Percentiles rank a stretch among this genome's conserved stretches.
Conservation (phyloP, 2,797 vertebrate genomes). For the Hybognathus amarus region DNA sequence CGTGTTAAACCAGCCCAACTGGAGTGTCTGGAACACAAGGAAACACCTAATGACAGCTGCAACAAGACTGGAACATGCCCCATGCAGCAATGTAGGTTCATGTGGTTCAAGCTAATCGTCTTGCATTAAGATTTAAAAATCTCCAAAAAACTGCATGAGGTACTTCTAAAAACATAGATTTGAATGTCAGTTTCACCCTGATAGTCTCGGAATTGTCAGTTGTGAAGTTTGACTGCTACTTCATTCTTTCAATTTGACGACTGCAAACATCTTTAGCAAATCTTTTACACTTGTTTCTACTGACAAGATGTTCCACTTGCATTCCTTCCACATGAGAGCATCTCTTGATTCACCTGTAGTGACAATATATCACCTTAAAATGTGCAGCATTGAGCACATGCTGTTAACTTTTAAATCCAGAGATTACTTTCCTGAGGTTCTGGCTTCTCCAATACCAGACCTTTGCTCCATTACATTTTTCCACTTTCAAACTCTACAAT, state of each 20-base stretch:
- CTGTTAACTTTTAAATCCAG: not conserved
- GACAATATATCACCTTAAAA: constrained; percentile 13
- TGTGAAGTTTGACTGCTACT: not conserved
- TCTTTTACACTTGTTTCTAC: not conserved
- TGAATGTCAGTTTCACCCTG: not conserved
- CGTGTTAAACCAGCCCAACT: constrained; percentile 1
- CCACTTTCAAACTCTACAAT: constrained; percentile 15
- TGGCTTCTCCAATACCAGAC: not conserved
- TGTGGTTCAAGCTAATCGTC: not conserved
- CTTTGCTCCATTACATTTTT: constrained; percentile 3
- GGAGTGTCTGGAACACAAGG: constrained; percentile 9
- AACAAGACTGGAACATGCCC: constrained; percentile 42
- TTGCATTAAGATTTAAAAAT: not conserved
- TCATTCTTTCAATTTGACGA: not conserved
- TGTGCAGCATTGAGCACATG: not conserved
- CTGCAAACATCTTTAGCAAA: not conserved
- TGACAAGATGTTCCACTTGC: constrained; percentile 1
- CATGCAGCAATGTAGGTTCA: not conserved
- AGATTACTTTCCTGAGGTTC: constrained; percentile 4
- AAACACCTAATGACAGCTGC: constrained; percentile 23
- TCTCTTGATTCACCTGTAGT: constrained; percentile 14
- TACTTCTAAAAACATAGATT: not conserved
- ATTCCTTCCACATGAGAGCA: constrained; percentile 29
- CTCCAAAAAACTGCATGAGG: no score
- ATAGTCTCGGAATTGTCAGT: not conserved